A percentile compares a stretch with the other conserved stretches of the same genome.
Evolutionary conservation across 2,113 vertebrate species (phyloP).

Genomic region (Nothobranchius furzeri): DNA sequence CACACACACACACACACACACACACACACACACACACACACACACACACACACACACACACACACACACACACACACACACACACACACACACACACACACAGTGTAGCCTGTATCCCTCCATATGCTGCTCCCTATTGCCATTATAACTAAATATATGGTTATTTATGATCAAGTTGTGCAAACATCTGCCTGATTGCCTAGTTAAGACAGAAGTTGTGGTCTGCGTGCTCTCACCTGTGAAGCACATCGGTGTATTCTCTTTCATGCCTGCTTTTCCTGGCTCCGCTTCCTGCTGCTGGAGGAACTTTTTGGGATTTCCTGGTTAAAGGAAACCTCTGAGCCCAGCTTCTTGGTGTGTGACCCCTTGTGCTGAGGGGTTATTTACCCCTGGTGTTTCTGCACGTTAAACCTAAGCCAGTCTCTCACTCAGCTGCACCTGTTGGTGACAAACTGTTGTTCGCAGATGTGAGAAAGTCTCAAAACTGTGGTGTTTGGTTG

Average conservation of each 20-base stretch:
- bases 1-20: too few species aligned
- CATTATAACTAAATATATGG: conserved; percentile 52
- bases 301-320: conserved; percentile 19
- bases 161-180: conserved; percentile 66
- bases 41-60: too few species aligned
- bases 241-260: conserved; percentile 52
- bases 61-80: too few species aligned
- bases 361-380: conserved; percentile 57
- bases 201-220: conserved; percentile 59
- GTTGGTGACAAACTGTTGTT: too few species aligned
- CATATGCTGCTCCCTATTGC: conserved; percentile 40
- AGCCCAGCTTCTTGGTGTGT: conserved; percentile 34
- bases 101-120: conserved; percentile 20
- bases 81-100: too few species aligned
- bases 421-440: too few species aligned
- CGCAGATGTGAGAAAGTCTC: too few species aligned
- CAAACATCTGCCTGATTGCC: conserved; percentile 69
- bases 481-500: too few species aligned
- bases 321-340: conserved; percentile 32
- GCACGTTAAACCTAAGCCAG: conserved; percentile 11
- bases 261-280: background rate
- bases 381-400: conserved; percentile 47
- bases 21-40: too few species aligned
- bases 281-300: conserved; percentile 15
- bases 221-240: conserved; percentile 6